A percentile compares a stretch with the other conserved stretches of the same genome.
phyloP scores from a whole-genome alignment of 1,140 invertebrate species.

The Drosophila murphyi region DNA sequence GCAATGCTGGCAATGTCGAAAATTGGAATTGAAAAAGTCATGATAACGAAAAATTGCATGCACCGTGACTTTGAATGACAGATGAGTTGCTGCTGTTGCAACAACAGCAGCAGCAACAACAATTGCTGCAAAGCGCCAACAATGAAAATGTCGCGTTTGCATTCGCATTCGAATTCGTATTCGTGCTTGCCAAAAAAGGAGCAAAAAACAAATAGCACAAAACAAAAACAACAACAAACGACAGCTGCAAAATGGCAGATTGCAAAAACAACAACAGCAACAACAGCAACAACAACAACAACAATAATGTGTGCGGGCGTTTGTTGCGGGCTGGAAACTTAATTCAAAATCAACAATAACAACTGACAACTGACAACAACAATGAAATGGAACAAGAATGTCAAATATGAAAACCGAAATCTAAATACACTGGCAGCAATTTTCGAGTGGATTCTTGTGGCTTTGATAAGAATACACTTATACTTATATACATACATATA shows the following conservation, averaged over 20 bases:
- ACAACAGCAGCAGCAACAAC: slow-evolving; percentile 43
- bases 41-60: slow-evolving; percentile 75
- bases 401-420: slow-evolving; percentile 1
- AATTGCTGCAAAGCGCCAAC: slow-evolving; percentile 61
- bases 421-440: slow-evolving; percentile 35
- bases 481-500: neutral
- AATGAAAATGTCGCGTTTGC: slow-evolving; percentile 76
- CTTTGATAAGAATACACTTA: neutral
- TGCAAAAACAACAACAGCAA: slow-evolving; percentile 29
- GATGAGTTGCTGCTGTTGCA: slow-evolving; percentile 59
- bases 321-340: slow-evolving; percentile 55
- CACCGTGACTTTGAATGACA: slow-evolving; percentile 78
- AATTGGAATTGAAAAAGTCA: slow-evolving; percentile 79
- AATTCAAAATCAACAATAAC: slow-evolving; percentile 77
- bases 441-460: neutral
- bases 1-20: slow-evolving; percentile 35
- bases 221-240: slow-evolving; percentile 39
- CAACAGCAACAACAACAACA: slow-evolving; percentile 48
- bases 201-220: slow-evolving; percentile 21
- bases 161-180: slow-evolving; percentile 47
- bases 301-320: slow-evolving; percentile 39
- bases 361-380: slow-evolving; percentile 34
- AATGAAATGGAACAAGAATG: slow-evolving; percentile 24
- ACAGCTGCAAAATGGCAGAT: slow-evolving; percentile 74
- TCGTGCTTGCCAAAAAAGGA: slow-evolving; percentile 57